These are phyloP conservation scores for Linepithema humile DNA, from an alignment of 1,140 invertebrate species.

Conservation along the genomic window DNA sequence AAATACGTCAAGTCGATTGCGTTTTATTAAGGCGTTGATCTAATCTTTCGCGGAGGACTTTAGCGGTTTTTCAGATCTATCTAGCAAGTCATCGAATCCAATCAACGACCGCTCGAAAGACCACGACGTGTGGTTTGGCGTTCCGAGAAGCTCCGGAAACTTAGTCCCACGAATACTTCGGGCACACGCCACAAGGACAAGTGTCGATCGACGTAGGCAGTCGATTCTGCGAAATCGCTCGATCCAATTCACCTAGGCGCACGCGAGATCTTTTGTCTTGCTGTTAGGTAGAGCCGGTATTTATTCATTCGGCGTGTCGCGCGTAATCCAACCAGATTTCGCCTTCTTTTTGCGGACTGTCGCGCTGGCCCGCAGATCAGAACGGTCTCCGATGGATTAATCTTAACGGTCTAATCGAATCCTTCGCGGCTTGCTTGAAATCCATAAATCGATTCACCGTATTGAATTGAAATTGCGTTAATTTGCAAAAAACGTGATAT, in stretches of 20 bases:
- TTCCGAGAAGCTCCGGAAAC: conserved; percentile 67
- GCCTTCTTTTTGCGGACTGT: background rate
- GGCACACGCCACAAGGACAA: conserved; percentile 58
- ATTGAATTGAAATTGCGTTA: background rate
- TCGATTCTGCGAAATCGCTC: conserved; percentile 65
- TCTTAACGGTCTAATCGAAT: conserved; percentile 69
- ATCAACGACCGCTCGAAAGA: conserved; percentile 37
- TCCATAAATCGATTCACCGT: conserved; percentile 5
- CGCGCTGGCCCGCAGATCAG: background rate
- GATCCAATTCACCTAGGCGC: conserved; percentile 23
- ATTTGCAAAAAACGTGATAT: background rate
- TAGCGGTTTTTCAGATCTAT: conserved; percentile 33
- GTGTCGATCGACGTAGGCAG: conserved; percentile 50
- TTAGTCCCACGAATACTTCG: conserved; percentile 38
- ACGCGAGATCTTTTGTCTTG: conserved; percentile 47
- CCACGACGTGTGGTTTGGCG: conserved; percentile 43
- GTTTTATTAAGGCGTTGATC: conserved; percentile 5
- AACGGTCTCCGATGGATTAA: background rate
- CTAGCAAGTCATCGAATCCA: conserved; percentile 42
- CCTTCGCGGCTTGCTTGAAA: conserved; percentile 58
- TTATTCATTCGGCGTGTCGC: conserved; percentile 9
- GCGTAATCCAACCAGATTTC: background rate
- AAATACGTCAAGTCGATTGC: background rate
- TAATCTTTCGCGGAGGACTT: conserved; percentile 15
- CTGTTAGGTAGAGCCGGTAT: conserved; percentile 34